phyloP scores from a whole-genome alignment of 2,888 invertebrate species.

The Apamea epomidion region DNA sequence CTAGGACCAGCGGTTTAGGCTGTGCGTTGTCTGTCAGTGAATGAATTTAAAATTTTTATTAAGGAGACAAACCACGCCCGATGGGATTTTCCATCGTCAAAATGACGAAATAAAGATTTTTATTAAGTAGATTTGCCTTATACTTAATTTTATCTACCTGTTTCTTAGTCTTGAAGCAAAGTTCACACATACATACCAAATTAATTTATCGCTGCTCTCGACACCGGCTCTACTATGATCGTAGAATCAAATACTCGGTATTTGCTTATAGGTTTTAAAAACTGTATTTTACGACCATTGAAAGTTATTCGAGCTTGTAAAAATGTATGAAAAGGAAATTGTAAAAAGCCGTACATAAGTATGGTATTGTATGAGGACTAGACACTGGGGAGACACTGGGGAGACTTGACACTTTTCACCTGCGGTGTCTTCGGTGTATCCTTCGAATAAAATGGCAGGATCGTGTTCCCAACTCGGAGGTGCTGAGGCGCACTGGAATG shows the following conservation, averaged over 20 bases:
- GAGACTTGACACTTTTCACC: too few species aligned
- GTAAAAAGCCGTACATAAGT: not conserved
- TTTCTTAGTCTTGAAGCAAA: not conserved
- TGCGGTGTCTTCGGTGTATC: too few species aligned
- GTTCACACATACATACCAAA: not conserved
- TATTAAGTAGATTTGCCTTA: too few species aligned
- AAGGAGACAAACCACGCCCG: not conserved
- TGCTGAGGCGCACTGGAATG: too few species aligned
- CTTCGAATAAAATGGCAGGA: too few species aligned
- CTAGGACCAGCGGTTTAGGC: too few species aligned
- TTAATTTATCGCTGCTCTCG: not conserved
- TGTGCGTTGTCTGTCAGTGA: not conserved
- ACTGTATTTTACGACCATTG: slow-evolving; percentile 8
- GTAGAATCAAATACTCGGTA: not conserved
- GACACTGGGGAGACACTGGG: too few species aligned
- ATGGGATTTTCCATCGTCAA: not conserved
- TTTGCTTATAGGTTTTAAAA: not conserved
- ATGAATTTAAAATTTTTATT: not conserved
- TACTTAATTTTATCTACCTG: not conserved
- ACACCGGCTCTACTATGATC: not conserved
- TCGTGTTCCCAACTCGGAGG: too few species aligned
- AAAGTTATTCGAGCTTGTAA: not conserved
- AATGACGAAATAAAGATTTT: not conserved
- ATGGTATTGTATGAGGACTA: too few species aligned
- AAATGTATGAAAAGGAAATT: not conserved